A percentile compares a stretch with the other conserved stretches of the same genome.
Evolutionary conservation across 1,140 invertebrate genomes (phyloP).

Genomic region (Batillaria attramentaria): DNA sequence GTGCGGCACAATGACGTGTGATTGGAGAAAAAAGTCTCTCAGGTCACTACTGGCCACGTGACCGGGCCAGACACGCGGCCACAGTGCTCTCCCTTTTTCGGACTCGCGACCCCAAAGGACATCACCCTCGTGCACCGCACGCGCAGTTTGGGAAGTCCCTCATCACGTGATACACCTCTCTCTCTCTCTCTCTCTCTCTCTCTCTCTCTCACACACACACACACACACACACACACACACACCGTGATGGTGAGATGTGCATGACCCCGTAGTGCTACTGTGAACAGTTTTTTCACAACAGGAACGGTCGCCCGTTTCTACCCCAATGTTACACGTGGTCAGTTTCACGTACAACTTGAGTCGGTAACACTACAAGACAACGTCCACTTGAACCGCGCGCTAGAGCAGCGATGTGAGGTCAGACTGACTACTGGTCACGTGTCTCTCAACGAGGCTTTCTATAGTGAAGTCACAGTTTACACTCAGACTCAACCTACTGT

Average conservation of each 20-base stretch:
- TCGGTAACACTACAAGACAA: not conserved
- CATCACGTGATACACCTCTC: not conserved
- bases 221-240: conserved; percentile 19
- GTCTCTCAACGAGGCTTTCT: no score
- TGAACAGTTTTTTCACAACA: not conserved
- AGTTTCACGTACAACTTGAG: not conserved
- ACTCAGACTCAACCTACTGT: no score
- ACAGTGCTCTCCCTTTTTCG: not conserved
- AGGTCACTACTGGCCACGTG: not conserved
- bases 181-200: not conserved
- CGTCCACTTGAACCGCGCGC: not conserved
- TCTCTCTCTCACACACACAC: conserved; percentile 21
- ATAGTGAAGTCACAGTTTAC: no score
- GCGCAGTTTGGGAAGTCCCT: not conserved
- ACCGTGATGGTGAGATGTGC: not conserved
- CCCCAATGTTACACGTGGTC: no score
- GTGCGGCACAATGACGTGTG: conserved; percentile 7
- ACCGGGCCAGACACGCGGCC: not conserved
- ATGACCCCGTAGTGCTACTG: not conserved
- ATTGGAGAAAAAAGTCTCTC: conserved; percentile 24
- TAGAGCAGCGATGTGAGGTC: not conserved
- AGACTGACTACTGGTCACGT: no score
- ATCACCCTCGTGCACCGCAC: no score
- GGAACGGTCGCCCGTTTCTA: no score
- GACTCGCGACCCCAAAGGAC: not conserved